Evolutionary conservation across 2,888 invertebrate genomes (phyloP).

Genomic region (Dascillus cervinus): DNA sequence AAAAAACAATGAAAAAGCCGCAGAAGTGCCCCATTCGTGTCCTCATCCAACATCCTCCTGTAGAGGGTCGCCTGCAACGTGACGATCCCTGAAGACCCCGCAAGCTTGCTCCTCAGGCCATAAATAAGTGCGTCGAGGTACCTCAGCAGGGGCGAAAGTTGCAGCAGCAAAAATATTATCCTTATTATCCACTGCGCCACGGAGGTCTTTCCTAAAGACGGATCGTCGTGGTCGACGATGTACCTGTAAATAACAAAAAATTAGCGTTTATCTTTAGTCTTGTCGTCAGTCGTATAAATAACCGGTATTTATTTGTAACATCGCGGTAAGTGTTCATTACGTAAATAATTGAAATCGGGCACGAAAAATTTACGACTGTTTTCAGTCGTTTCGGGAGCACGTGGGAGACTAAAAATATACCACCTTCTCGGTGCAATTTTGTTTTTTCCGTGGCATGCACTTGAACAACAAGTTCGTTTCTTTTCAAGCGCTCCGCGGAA

Average conservation of each 20-base stretch:
- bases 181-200: conserved; percentile 41
- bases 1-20: conserved; percentile 43
- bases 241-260: conserved; percentile 35
- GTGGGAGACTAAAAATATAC: too few relatives aligned
- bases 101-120: conserved; percentile 39
- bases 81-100: conserved; percentile 30
- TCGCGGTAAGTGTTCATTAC: too few relatives aligned
- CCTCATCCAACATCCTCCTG: conserved; percentile 43
- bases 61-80: conserved; percentile 35
- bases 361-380: too few relatives aligned
- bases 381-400: too few relatives aligned
- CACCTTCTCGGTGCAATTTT: too few relatives aligned
- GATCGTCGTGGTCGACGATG: conserved; percentile 43
- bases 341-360: too few relatives aligned
- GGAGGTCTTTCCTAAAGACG: conserved; percentile 37
- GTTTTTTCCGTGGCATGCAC: too few relatives aligned
- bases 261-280: too few relatives aligned
- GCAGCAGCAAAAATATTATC: conserved; percentile 41
- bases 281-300: too few relatives aligned
- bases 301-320: too few relatives aligned
- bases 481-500: too few relatives aligned
- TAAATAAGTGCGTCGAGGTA: conserved; percentile 42
- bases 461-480: too few relatives aligned
- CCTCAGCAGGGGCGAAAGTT: conserved; percentile 44
- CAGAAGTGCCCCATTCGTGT: conserved; percentile 41